phyloP scores from a whole-genome alignment of 2,797 vertebrate genomes.

The Clarias pachynema region DNA sequence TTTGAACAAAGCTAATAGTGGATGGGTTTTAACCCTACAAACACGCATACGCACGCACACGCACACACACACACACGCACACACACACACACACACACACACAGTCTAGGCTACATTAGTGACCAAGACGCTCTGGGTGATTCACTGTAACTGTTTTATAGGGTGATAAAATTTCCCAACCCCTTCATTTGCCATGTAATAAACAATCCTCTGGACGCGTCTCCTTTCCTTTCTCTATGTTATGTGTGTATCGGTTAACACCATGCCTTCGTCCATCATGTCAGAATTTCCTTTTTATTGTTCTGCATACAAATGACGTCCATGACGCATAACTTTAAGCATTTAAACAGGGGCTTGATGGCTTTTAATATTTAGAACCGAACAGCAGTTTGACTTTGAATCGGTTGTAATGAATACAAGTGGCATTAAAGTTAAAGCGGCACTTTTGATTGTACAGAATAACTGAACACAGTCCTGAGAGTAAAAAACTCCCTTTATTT shows the following conservation, averaged over 20 bases:
- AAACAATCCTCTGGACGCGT: slow-evolving; percentile 51
- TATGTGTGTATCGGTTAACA: neutral
- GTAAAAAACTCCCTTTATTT: no score
- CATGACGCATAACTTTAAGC: neutral
- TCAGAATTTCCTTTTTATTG: slow-evolving; percentile 6
- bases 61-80: slow-evolving; percentile 10
- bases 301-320: neutral
- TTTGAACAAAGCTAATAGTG: slow-evolving; percentile 31
- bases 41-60: slow-evolving; percentile 18
- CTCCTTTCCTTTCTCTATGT: neutral
- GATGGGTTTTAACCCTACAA: neutral
- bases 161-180: slow-evolving; percentile 73
- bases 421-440: no score
- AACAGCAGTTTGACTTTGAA: neutral
- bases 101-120: slow-evolving; percentile 57
- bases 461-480: no score
- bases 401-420: no score
- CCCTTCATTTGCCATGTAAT: slow-evolving; percentile 74
- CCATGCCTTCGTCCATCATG: slow-evolving; percentile 64
- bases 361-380: neutral
- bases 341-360: neutral
- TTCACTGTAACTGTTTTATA: slow-evolving; percentile 77
- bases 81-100: slow-evolving; percentile 4
- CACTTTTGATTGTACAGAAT: no score
- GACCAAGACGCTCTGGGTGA: slow-evolving; percentile 64